Percentiles rank a stretch among this genome's conserved stretches.
phyloP scores from a whole-genome alignment of 2,113 vertebrate species.

The Mystacornis crossleyi region DNA sequence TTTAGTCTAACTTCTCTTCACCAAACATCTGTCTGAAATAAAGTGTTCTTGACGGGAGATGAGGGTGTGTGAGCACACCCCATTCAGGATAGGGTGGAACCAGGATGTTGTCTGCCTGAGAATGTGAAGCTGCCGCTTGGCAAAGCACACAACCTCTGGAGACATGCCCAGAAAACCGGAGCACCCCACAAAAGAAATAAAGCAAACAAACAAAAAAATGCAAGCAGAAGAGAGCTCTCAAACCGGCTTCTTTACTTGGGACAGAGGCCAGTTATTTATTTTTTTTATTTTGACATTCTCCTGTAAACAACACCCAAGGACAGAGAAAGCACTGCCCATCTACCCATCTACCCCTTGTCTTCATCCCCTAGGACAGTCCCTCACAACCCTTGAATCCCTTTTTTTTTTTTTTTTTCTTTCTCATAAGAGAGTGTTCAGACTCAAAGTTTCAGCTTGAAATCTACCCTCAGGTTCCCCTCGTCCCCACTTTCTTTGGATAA shows the following conservation, averaged over 20 bases:
- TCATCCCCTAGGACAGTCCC: background rate
- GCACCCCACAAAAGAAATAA: background rate
- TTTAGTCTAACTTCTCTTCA: background rate
- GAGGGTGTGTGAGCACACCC: background rate
- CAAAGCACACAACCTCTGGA: background rate
- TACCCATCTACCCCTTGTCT: background rate
- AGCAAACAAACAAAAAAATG: background rate
- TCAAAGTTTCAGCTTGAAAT: background rate
- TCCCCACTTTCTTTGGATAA: background rate
- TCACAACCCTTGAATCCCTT: background rate
- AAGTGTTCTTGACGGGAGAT: background rate
- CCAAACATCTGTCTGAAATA: background rate
- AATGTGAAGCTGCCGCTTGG: background rate
- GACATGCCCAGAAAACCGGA: background rate
- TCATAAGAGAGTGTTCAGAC: background rate
- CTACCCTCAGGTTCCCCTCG: background rate
- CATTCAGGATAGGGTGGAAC: background rate
- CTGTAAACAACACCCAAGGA: background rate
- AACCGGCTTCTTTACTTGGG: background rate
- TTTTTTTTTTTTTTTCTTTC: background rate
- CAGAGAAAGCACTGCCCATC: background rate
- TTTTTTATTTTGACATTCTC: background rate
- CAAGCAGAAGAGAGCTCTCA: background rate
- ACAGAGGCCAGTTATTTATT: background rate
- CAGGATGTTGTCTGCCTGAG: conserved; percentile 1